Evolutionary conservation across 2,797 vertebrate genomes (phyloP).

Genomic region (Scomberomorus guttatus): DNA sequence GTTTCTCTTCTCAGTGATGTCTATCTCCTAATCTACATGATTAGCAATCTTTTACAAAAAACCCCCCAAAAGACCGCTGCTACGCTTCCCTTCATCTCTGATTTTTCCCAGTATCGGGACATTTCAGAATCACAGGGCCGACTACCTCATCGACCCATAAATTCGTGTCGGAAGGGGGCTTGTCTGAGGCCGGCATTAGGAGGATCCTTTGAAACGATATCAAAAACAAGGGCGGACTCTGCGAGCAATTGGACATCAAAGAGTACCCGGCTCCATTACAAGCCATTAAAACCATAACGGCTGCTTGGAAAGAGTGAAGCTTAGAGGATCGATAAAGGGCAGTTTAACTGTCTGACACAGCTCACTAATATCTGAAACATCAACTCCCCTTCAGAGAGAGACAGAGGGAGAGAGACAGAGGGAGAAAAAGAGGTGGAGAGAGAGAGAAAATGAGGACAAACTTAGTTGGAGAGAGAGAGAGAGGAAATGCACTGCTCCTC

Average conservation of each 20-base stretch:
- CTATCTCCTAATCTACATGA: background rate
- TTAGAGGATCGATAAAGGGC: conserved; percentile 81
- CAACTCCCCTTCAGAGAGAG: conserved; percentile 75
- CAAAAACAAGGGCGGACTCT: conserved; percentile 68
- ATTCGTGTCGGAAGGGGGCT: conserved; percentile 45
- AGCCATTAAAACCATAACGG: conserved; percentile 85
- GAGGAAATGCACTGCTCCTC: conserved; percentile 19
- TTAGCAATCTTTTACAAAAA: conserved; percentile 11
- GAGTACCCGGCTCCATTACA: conserved; percentile 83
- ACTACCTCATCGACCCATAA: conserved; percentile 44
- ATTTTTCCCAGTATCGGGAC: conserved; percentile 5
- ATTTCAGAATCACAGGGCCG: conserved; percentile 35
- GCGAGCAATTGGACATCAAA: conserved; percentile 76
- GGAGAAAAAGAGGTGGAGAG: background rate
- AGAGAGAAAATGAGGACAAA: conserved; percentile 33
- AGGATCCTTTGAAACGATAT: conserved; percentile 64
- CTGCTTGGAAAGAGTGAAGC: conserved; percentile 82
- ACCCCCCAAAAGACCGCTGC: background rate
- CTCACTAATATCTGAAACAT: conserved; percentile 87
- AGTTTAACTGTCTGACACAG: conserved; percentile 87
- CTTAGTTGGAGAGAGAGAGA: background rate
- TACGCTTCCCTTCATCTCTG: conserved; percentile 2
- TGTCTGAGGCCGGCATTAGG: conserved; percentile 48
- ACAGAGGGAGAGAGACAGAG: conserved; percentile 23
- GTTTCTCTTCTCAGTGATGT: conserved; percentile 2